Evolutionary conservation across 1,140 invertebrate genomes (phyloP), one percentile per base, ranked within the genome.

Genomic region (Drosophila mauritiana): DNA sequence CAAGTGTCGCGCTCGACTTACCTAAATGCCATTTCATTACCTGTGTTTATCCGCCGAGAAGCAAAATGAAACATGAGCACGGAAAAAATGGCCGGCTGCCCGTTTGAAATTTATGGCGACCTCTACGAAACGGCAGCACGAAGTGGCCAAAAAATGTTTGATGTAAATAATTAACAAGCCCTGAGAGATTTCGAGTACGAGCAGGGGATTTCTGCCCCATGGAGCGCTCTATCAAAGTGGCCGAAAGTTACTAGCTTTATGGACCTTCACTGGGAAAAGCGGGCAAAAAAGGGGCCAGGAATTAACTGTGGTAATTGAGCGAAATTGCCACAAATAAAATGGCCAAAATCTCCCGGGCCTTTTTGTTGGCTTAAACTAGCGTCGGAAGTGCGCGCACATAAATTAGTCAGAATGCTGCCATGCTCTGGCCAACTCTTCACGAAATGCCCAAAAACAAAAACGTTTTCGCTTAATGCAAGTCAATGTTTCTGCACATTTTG

Each of bases 101-200:
- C 53, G 55, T 36, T 61, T 34, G 37, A 75, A 80, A 79, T 65
- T 65, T 78, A 73, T 61, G 46, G 53, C 48, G 37, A n/a, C 39
- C 58, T 25, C 45, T 53, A 45, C 15, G 61, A 39, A 52, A 37
- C 8, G 42, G 40, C 61, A 22, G 5, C 20, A 37, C 42, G 31
- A 43, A 45, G 8, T 36, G 39, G 46, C n/a, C 31, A 65, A 63
- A 78, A 68, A 64, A 43, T 72, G 67, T 68, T 84, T 84, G 58
- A 77, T 80, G 81, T 85, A 80, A 82, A 86, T 86, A 78, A 88
- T 88, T 86, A 82, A 82, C 55, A 68, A 75, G 58, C 22, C 73
- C 43, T 45, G 51, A 17, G 37, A 22, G 17, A 37, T 39, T 34
- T 52, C 45, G 53, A 46, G 63, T 48, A 40, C 34, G 22, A 36